Evolutionary conservation across 2,113 vertebrate genomes (phyloP).

Genomic region (Buteo buteo): DNA sequence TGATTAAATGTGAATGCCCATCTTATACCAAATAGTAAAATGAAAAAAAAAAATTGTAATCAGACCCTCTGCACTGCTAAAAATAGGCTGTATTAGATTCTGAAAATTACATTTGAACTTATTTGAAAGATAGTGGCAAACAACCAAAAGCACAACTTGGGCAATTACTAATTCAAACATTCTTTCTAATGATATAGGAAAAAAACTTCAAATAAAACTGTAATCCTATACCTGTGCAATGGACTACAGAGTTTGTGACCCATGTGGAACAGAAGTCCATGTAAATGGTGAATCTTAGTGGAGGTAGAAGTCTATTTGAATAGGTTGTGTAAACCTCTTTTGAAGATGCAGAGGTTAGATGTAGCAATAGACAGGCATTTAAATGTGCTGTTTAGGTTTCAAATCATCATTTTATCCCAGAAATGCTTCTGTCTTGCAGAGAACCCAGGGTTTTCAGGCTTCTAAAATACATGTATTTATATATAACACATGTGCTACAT

Average conservation of each 20-base stretch:
- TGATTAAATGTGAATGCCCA: constrained; percentile 68
- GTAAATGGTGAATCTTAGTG: not conserved
- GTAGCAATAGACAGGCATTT: not conserved
- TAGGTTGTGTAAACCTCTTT: not conserved
- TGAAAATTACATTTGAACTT: constrained; percentile 51
- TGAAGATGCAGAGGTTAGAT: not conserved
- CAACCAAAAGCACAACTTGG: constrained; percentile 32
- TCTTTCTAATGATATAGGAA: not conserved
- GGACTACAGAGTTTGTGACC: not conserved
- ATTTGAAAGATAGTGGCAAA: constrained; percentile 44
- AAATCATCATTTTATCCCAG: not conserved
- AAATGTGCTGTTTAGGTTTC: not conserved
- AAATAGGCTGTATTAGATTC: constrained; percentile 56
- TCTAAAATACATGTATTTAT: not conserved
- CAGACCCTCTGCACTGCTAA: constrained; percentile 37
- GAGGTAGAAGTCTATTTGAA: not conserved
- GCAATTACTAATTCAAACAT: not conserved
- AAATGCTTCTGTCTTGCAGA: not conserved
- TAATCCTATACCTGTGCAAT: not conserved
- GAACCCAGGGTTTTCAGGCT: not conserved
- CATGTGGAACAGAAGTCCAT: not conserved
- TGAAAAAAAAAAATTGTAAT: constrained; percentile 45
- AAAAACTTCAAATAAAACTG: not conserved
- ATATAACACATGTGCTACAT: not conserved
- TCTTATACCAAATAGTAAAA: constrained; percentile 59